Evolutionary conservation across 2,888 invertebrate genomes (phyloP).

Genomic region (Brachynemurus nebulosus): DNA sequence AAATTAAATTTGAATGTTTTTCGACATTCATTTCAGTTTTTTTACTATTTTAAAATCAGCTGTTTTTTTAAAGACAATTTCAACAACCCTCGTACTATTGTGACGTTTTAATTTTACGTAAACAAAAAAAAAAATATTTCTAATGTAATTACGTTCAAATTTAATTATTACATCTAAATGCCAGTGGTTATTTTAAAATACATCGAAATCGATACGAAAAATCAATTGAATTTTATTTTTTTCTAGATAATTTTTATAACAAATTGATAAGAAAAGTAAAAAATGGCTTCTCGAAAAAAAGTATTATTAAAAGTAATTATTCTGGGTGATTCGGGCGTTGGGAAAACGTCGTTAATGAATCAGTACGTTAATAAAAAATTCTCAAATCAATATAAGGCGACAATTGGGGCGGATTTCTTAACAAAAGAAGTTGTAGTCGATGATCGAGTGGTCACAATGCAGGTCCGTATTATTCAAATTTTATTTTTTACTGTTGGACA

Average conservation of each 20-base stretch:
- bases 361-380: conserved; percentile 99
- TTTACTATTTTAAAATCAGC: no score
- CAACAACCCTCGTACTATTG: not conserved
- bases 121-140: no score
- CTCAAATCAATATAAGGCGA: conserved; percentile 99
- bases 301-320: conserved; percentile 94
- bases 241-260: not conserved
- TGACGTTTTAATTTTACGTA: conserved; percentile 1
- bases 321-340: conserved; percentile 95
- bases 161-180: no score
- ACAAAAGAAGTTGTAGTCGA: conserved; percentile 99
- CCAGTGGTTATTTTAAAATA: no score
- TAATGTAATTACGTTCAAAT: no score
- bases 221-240: not conserved
- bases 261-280: conserved; percentile 4
- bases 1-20: no score
- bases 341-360: conserved; percentile 99
- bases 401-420: conserved; percentile 98
- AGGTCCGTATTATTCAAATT: conserved; percentile 42
- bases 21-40: no score
- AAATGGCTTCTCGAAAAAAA: conserved; percentile 91
- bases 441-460: conserved; percentile 97
- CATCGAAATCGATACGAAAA: no score
- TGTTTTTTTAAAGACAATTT: not conserved
- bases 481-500: not conserved